These are phyloP conservation scores for Podarcis siculus DNA, from an alignment of 2,797 vertebrate genomes.

Conservation along the genomic window DNA sequence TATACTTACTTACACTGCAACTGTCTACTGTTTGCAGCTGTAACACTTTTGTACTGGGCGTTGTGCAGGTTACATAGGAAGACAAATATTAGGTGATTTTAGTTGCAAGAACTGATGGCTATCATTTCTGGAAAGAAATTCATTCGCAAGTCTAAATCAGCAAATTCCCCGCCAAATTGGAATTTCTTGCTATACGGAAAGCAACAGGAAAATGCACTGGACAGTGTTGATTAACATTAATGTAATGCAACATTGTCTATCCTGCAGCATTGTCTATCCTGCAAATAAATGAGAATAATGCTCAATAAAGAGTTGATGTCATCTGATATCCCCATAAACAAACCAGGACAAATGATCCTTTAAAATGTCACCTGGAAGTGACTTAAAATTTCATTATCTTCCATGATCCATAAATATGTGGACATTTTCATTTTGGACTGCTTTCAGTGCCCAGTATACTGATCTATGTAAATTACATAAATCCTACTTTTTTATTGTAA, in stretches of 20 bases:
- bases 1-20: constrained; percentile 9
- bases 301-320: no score
- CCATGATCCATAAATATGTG: neutral
- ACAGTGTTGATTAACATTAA: no score
- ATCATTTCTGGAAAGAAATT: neutral
- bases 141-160: constrained; percentile 23
- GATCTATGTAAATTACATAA: neutral
- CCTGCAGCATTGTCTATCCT: no score
- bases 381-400: neutral
- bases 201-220: no score
- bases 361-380: no score
- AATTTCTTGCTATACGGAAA: no score
- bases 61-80: constrained; percentile 27
- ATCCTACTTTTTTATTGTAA: neutral
- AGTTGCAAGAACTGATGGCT: neutral
- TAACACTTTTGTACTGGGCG: neutral
- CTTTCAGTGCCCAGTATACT: neutral
- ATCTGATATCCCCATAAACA: no score
- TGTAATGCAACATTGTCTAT: no score
- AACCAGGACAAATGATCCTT: no score
- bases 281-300: no score
- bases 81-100: neutral
- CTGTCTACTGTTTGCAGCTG: neutral
- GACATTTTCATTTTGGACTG: neutral
- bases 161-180: neutral